These are phyloP conservation scores for Microcebus ravelobensis DNA, from an alignment of 2,113 vertebrate species.

Conservation along the genomic window DNA sequence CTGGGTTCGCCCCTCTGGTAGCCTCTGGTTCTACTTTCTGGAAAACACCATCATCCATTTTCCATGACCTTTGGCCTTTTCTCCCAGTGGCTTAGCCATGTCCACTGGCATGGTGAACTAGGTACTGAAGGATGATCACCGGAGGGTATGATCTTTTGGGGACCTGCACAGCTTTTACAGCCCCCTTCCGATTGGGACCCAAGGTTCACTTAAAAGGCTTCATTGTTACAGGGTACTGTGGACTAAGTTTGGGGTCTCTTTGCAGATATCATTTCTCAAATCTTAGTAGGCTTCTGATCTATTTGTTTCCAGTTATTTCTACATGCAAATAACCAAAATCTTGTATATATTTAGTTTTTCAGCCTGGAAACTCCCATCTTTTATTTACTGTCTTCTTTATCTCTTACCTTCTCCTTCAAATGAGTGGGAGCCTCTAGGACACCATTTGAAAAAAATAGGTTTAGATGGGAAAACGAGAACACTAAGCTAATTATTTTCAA, in stretches of 20 bases:
- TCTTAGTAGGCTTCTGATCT: not conserved
- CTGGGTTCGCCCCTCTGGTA: not conserved
- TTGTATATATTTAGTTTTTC: not conserved
- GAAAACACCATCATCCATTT: not conserved
- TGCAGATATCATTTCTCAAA: not conserved
- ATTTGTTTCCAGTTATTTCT: not conserved
- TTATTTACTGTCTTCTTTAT: not conserved
- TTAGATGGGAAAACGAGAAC: not conserved
- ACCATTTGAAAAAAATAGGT: not conserved
- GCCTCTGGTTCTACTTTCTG: not conserved
- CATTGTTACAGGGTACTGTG: not conserved
- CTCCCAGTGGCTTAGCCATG: not conserved
- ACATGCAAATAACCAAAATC: slow-evolving; percentile 8
- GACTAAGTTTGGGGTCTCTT: not conserved
- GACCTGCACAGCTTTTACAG: not conserved
- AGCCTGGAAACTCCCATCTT: not conserved
- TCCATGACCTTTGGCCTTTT: not conserved
- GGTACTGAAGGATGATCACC: not conserved
- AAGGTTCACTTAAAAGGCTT: not conserved
- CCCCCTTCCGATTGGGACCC: not conserved
- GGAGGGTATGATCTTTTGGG: not conserved
- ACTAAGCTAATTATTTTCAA: not conserved
- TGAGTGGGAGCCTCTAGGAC: not conserved
- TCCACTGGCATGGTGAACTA: not conserved
- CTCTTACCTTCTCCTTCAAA: not conserved